Evolutionary conservation across 2,797 vertebrate genomes (phyloP).

Genomic region (Semotilus atromaculatus): DNA sequence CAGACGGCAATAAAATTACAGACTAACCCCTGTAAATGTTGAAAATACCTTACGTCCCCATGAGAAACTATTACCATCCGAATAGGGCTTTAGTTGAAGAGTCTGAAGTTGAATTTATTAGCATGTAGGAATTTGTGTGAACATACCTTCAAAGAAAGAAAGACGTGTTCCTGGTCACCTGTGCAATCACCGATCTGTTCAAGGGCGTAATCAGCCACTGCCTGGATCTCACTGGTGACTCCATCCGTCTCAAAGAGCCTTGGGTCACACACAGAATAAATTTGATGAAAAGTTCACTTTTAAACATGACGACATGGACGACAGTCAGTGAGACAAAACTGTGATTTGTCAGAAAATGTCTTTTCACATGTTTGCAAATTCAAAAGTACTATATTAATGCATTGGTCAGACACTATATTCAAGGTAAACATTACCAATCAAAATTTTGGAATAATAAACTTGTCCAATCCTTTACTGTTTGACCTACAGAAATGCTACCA

Average conservation of each 20-base stretch:
- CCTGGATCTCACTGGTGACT: conserved; percentile 79
- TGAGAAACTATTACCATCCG: background rate
- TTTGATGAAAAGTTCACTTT: background rate
- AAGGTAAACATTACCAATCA: background rate
- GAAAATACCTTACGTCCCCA: background rate
- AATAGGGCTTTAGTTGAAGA: background rate
- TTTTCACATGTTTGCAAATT: background rate
- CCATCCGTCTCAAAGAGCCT: conserved; percentile 77
- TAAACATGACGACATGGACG: background rate
- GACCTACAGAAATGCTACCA: background rate
- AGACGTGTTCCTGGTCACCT: conserved; percentile 83
- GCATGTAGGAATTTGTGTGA: background rate
- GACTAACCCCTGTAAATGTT: background rate
- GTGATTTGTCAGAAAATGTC: background rate
- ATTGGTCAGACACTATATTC: too few species aligned
- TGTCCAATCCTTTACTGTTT: background rate
- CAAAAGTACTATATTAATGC: background rate
- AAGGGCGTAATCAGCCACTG: conserved; percentile 83
- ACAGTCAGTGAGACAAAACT: background rate
- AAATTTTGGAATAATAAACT: background rate
- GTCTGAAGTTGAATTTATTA: background rate
- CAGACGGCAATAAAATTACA: background rate
- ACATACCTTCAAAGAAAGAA: conserved; percentile 86
- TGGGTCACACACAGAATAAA: background rate
- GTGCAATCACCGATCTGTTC: conserved; percentile 78